Conservation (phyloP, 2,113 vertebrate genomes). For the Piaya cayana region DNA sequence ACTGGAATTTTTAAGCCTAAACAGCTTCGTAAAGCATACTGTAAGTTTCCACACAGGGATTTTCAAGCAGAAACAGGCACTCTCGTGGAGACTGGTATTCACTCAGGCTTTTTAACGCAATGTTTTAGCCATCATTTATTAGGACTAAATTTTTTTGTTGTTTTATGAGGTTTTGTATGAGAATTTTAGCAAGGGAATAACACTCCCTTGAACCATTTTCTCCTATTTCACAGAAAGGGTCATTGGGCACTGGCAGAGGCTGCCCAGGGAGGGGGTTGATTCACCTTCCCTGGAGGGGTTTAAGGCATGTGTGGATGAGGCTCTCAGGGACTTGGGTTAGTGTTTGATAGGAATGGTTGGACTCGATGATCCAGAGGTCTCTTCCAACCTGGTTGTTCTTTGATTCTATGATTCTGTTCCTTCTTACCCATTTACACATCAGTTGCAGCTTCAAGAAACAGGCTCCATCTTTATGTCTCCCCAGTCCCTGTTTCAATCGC, state of each 20-base stretch:
- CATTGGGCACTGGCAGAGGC: no score
- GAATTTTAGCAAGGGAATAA: not conserved
- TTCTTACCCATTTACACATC: not conserved
- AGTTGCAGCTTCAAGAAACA: not conserved
- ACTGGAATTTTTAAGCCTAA: slow-evolving; percentile 78
- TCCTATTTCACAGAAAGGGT: no score
- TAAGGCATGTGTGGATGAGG: no score
- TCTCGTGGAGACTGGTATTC: not conserved
- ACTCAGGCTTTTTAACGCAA: not conserved
- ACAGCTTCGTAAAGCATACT: slow-evolving; percentile 67
- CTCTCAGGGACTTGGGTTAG: no score
- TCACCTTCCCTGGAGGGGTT: no score
- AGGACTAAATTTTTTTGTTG: not conserved
- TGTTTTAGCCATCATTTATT: not conserved
- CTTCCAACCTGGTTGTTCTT: no score
- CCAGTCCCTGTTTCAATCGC: not conserved
- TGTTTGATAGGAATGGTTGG: no score
- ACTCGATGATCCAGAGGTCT: no score
- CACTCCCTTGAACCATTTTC: not conserved
- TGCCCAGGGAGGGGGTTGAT: no score
- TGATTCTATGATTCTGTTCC: no score
- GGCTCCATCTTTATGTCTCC: not conserved
- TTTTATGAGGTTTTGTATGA: not conserved
- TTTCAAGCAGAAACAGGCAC: not conserved
- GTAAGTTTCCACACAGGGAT: slow-evolving; percentile 71